A percentile compares a stretch with the other conserved stretches of the same genome.
Conservation (phyloP, 1,140 invertebrate genomes). For the Lepidurus packardi region DNA sequence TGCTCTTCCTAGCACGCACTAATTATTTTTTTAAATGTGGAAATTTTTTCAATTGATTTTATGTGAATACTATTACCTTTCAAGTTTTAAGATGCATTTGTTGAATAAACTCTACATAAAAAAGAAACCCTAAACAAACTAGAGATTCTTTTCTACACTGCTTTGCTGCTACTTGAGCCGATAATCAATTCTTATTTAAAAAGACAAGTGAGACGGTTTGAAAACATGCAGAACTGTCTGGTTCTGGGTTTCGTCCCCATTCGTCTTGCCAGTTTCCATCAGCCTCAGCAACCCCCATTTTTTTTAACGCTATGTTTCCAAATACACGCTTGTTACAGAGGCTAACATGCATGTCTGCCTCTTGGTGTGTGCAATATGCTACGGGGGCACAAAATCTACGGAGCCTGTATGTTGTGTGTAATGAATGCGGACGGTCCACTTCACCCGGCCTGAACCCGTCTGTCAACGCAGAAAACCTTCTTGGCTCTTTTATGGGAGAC, state of each 20-base stretch:
- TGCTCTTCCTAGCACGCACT: conserved; percentile 1
- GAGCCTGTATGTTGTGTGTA: conserved; percentile 10
- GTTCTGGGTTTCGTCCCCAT: conserved; percentile 1
- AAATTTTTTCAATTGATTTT: neutral
- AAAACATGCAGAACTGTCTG: conserved; percentile 6
- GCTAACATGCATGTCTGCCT: conserved; percentile 14
- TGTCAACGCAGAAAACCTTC: conserved; percentile 15
- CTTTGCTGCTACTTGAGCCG: neutral
- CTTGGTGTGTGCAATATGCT: neutral
- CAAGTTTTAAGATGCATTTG: neutral
- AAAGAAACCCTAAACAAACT: neutral
- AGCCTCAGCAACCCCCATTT: neutral
- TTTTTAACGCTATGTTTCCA: neutral
- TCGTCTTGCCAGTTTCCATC: neutral
- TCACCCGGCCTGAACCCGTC: conserved; percentile 20
- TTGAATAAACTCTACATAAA: neutral
- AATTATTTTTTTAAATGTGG: neutral
- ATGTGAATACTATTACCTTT: conserved; percentile 2
- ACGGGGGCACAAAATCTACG: neutral
- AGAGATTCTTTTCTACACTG: neutral
- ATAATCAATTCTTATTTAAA: neutral
- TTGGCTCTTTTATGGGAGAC: conserved; percentile 8
- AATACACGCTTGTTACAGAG: neutral
- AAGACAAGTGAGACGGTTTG: conserved; percentile 7
- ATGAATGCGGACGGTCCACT: conserved; percentile 17